These are phyloP conservation scores for Amyelois transitella DNA, from an alignment of 1,140 invertebrate species.

Conservation along the genomic window DNA sequence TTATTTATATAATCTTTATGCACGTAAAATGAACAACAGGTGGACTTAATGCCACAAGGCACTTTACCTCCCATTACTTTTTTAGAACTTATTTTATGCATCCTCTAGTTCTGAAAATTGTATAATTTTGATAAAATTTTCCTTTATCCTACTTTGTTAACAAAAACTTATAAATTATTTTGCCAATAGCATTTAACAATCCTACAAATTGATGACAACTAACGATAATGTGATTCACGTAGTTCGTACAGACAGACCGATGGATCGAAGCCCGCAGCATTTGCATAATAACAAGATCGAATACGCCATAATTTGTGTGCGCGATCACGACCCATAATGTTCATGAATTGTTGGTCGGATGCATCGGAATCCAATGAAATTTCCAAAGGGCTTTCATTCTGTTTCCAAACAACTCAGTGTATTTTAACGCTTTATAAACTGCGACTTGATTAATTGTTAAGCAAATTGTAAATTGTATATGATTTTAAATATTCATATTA, in stretches of 20 bases:
- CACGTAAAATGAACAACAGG: too few species aligned
- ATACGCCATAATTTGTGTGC: constrained; percentile 17
- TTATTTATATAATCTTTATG: too few species aligned
- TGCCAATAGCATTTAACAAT: background rate
- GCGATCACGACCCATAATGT: constrained; percentile 4
- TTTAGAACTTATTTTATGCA: too few species aligned
- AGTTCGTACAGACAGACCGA: background rate
- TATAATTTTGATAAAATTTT: too few species aligned
- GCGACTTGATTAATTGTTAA: too few species aligned
- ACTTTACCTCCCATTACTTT: too few species aligned
- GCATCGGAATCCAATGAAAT: background rate
- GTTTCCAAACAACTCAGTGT: background rate
- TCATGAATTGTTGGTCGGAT: background rate
- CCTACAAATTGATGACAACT: constrained; percentile 5
- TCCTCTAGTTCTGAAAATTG: too few species aligned
- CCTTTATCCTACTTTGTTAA: too few species aligned
- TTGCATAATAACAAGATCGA: constrained; percentile 19
- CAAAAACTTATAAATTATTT: background rate
- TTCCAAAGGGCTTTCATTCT: background rate
- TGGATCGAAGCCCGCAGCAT: constrained; percentile 11
- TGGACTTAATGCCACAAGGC: too few species aligned
- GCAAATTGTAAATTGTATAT: too few species aligned
- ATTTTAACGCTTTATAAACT: too few species aligned
- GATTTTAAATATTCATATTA: too few species aligned
- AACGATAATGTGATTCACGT: constrained; percentile 14